Base-by-base conservation (phyloP, 2,797 vertebrate genomes). In the Gymnodraco acuticeps region DNA sequence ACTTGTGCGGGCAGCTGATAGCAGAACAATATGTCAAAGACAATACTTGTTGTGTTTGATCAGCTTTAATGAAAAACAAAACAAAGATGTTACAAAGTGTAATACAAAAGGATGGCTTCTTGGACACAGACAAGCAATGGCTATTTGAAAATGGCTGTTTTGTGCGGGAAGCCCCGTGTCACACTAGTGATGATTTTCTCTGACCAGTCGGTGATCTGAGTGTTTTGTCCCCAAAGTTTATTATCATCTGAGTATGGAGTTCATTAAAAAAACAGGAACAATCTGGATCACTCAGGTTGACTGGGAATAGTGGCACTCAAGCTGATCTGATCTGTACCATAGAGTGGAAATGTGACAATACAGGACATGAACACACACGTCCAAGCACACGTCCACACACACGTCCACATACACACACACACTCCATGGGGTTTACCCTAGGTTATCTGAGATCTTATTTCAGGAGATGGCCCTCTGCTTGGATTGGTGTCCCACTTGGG, bases 401-500 rank as follows among this genome's bases (percentile, higher is more conserved):
- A 47, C 11, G 77, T 19, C 19, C 19, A 19, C 4, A 31, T 31
- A 31, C 4, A 31, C 31, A 31, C 31, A 33, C 31, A 33, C 33
- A 38, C 7, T 27, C 23, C 3, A 27, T 27, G 27, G 27, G 27
- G 27, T 27, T 27, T 27, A 73, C 77, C n/a, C 17, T 45, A 52
- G 13, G 48, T 75, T 42, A 73, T 63, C 55, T 48, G 38, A 58
- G 47, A 69, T 84, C 62, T 23, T n/a, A 64, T 77, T 75, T 83
- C 72, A 84, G 72, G n/a, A 80, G 58, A 79, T 77, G 45, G 42
- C n/a, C 19, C 16, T 76, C 23, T 31, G 55, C 52, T 62, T 76
- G 55, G 42, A 66, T 62, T 77, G 62, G 16, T 80, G 73, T 76
- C 51, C 50, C 46, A 60, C 73, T 42, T 58, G 31, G 55, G 62